phyloP scores from a whole-genome alignment of 2,888 invertebrate genomes.

The Agrochola circellaris region DNA sequence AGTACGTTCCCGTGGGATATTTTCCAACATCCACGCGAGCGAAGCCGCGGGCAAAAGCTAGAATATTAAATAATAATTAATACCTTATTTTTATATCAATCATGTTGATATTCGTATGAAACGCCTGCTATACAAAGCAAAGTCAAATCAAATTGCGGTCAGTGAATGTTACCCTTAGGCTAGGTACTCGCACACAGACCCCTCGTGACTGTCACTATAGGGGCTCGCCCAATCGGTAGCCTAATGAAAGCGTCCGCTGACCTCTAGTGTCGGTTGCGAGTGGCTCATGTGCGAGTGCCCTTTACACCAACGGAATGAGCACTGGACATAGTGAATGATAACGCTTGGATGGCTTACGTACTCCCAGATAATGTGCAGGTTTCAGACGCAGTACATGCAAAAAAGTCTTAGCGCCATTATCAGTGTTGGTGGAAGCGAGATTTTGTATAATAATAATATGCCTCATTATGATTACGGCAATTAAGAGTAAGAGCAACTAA shows the following conservation, averaged over 20 bases:
- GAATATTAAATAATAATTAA: too few species aligned
- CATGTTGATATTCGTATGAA: background rate
- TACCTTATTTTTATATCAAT: background rate
- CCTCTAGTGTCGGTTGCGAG: background rate
- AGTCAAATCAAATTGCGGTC: background rate
- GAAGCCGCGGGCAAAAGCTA: too few species aligned
- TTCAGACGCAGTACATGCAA: background rate
- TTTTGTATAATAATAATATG: background rate
- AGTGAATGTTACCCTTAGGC: background rate
- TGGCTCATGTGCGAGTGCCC: slow-evolving; percentile 1
- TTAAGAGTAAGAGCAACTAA: background rate
- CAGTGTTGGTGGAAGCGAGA: background rate
- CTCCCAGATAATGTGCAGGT: background rate
- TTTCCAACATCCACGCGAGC: too few species aligned
- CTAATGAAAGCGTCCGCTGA: too few species aligned
- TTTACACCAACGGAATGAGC: background rate
- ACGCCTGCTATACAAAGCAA: background rate
- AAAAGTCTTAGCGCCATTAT: background rate
- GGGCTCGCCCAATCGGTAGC: too few species aligned
- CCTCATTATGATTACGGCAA: background rate
- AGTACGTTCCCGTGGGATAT: too few species aligned
- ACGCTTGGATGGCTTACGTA: background rate
- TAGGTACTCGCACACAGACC: too few species aligned
- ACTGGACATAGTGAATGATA: background rate
- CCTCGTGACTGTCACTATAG: background rate